Percentiles rank a stretch among this genome's conserved stretches.
Conservation (phyloP, 2,888 invertebrate genomes). For the Cerceris rybyensis region DNA sequence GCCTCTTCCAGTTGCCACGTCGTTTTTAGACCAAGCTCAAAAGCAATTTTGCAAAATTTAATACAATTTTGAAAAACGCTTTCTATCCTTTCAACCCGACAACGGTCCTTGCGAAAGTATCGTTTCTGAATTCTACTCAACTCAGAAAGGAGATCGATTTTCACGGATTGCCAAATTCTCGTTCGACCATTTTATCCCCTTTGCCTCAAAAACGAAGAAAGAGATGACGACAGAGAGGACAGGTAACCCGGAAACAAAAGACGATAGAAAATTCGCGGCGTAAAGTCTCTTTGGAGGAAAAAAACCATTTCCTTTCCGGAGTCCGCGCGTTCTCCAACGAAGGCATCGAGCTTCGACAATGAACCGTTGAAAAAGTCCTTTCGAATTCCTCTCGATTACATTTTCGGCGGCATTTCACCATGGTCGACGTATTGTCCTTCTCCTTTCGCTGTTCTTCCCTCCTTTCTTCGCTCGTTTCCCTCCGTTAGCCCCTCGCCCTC, state of each 20-base stretch:
- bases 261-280: not conserved
- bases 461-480: not conserved
- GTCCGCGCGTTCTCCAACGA: slow-evolving; percentile 1
- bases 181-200: too few relatives aligned
- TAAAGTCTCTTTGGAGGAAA: not conserved
- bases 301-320: not conserved
- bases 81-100: not conserved
- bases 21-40: not conserved
- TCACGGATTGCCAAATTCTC: too few relatives aligned
- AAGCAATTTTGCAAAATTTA: not conserved
- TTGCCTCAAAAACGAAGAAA: not conserved
- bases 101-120: too few relatives aligned
- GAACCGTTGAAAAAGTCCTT: slow-evolving; percentile 24
- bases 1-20: too few relatives aligned
- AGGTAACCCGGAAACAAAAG: not conserved
- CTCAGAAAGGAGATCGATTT: too few relatives aligned
- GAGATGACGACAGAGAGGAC: not conserved
- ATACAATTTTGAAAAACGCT: not conserved
- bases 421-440: slow-evolving; percentile 4
- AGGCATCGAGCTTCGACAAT: slow-evolving; percentile 17
- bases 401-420: slow-evolving; percentile 15
- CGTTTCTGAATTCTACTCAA: too few relatives aligned
- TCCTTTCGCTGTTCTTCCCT: not conserved
- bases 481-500: not conserved
- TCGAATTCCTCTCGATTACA: slow-evolving; percentile 46